phyloP scores from a whole-genome alignment of 2,113 vertebrate genomes.

The Rhabdornis inornatus region DNA sequence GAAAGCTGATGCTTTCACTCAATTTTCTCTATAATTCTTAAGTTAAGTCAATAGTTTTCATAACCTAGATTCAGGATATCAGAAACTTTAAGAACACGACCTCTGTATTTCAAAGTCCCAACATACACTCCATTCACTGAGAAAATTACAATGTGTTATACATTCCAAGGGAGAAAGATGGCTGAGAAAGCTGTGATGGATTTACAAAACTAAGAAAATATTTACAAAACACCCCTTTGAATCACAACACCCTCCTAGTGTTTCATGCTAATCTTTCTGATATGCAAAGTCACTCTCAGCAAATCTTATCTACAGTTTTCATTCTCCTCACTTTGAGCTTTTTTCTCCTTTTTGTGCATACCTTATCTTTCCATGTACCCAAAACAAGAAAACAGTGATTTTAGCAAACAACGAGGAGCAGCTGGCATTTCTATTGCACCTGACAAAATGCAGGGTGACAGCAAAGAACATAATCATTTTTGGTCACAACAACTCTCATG shows the following conservation, averaged over 20 bases:
- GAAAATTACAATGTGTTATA: background rate
- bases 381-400: background rate
- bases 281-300: background rate
- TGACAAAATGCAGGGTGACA: background rate
- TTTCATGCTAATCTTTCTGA: background rate
- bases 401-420: background rate
- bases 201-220: background rate
- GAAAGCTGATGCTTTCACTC: background rate
- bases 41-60: background rate
- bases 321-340: background rate
- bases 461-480: background rate
- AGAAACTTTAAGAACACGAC: background rate
- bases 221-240: background rate
- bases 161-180: background rate
- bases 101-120: background rate
- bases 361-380: background rate
- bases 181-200: background rate
- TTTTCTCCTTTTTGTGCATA: background rate
- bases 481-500: background rate
- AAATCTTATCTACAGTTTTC: background rate
- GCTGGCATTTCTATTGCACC: background rate
- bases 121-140: background rate
- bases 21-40: background rate
- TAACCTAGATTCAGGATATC: background rate
- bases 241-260: background rate